Evolutionary conservation across 2,113 vertebrate genomes (phyloP), one percentile per base, ranked within the genome.

Genomic region (Mirza zaza): DNA sequence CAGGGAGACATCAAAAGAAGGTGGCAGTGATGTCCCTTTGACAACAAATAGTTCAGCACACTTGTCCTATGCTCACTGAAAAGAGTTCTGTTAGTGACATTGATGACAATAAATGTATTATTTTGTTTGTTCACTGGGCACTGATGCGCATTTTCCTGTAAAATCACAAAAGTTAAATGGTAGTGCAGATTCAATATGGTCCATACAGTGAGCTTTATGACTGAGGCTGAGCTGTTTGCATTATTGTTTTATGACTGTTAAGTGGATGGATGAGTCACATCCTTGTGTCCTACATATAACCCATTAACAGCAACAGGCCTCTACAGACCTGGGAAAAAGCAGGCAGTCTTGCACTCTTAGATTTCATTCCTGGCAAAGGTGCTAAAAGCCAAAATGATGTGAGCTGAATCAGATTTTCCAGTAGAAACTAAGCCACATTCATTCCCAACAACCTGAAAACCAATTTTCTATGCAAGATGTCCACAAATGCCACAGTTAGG

Each of bases 401-500:
- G 61, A 97, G 65, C 55, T 86, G 91, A 95, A 73, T 97, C 95
- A 96, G 73, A 95, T 57, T 89, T 98, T 94, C 94, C 96, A 93
- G 57, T 45, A 95, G 83, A 87, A 95, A 80, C 18, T 32, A 52
- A 91, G 32, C 45, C 61, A 55, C 50, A 36, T 92, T 84, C 68
- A 70, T 90, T 68, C 85, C 61, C 67, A 88, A 81, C 67, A 88
- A 42, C 68, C 5, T 9, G 55, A 67, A 86, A 94, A 96, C n/a
- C 12, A 59, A 34, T 21, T 63, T 88, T 84, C 83, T 52, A 81
- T 57, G 71, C 42, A 81, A 91, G 93, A 86, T 70, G 39, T 76
- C 59, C 63, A 82, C 48, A 83, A 42, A 76, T 52, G 48, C 55
- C 88, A 71, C 55, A 73, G 55, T 23, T 52, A 95, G 71, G 18